phyloP scores from a whole-genome alignment of 2,113 vertebrate genomes.

The Syngnathus typhle region DNA sequence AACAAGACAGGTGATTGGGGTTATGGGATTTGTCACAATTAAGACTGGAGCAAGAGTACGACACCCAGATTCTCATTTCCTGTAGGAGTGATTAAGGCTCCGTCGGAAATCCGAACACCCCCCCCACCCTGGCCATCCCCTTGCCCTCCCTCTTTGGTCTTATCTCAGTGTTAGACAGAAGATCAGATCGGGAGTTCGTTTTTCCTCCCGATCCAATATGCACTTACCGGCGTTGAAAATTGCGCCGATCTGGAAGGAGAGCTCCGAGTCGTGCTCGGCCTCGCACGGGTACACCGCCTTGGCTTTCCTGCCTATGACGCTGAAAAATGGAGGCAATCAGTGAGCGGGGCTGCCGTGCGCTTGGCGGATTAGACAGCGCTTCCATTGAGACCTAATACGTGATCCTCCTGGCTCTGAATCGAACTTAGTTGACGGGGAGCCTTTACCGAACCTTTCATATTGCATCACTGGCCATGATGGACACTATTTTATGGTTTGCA shows the following conservation, averaged over 20 bases:
- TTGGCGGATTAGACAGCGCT: conserved; percentile 53
- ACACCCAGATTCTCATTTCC: conserved; percentile 55
- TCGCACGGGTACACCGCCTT: conserved; percentile 92
- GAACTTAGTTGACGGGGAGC: no score
- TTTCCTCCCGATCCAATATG: conserved; percentile 71
- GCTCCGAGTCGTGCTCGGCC: conserved; percentile 92
- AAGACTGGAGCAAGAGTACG: conserved; percentile 26
- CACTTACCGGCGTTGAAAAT: conserved; percentile 96
- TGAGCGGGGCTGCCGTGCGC: conserved; percentile 45
- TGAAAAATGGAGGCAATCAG: conserved; percentile 78
- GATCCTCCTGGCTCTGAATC: conserved; percentile 20
- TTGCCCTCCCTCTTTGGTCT: conserved; percentile 31
- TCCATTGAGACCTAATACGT: conserved; percentile 61
- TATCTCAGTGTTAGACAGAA: conserved; percentile 55
- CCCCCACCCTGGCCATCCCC: neutral
- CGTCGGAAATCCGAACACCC: conserved; percentile 41
- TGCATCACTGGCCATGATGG: no score
- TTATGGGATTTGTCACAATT: conserved; percentile 14
- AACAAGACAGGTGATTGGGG: neutral
- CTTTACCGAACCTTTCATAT: no score
- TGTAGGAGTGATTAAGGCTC: conserved; percentile 60
- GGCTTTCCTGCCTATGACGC: conserved; percentile 79
- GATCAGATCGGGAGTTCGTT: conserved; percentile 66
- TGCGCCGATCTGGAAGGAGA: conserved; percentile 92
- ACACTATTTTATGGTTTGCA: no score